Evolutionary conservation across 2,888 invertebrate species (phyloP).

Genomic region (Yponomeuta sedellus): DNA sequence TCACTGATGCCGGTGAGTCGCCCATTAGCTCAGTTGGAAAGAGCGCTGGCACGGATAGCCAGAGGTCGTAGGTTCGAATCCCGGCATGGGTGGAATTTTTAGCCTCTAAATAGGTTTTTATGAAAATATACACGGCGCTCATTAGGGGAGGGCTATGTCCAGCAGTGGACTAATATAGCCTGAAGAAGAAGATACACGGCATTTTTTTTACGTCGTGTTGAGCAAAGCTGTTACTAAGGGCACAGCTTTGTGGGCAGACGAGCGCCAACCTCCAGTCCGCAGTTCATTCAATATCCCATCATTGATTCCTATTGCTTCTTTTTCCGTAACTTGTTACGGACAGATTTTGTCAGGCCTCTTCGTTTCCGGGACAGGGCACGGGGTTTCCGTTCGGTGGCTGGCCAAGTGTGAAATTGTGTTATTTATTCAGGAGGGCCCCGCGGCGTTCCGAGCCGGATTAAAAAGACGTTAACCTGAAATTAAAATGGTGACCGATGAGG

Average conservation of each 20-base stretch:
- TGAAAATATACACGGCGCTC: too few species aligned
- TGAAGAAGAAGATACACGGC: too few species aligned
- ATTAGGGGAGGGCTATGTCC: too few species aligned
- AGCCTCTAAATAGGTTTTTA: too few species aligned
- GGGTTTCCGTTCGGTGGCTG: neutral
- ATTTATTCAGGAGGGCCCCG: neutral
- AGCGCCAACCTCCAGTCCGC: neutral
- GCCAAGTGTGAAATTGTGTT: neutral
- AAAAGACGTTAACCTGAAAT: neutral
- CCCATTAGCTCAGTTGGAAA: too few species aligned
- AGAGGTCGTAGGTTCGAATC: too few species aligned
- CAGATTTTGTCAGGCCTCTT: neutral
- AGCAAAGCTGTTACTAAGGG: neutral
- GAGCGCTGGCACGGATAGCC: too few species aligned
- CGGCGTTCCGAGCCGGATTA: neutral
- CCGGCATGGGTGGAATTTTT: too few species aligned
- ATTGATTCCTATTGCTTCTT: conserved; percentile 15
- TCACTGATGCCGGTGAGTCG: too few species aligned
- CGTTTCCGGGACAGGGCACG: neutral
- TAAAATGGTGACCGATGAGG: neutral
- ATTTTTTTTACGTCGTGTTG: too few species aligned
- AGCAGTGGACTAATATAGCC: too few species aligned
- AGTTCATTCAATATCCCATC: conserved; percentile 14
- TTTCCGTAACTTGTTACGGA: conserved; percentile 13
- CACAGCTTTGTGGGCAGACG: neutral